Base-by-base conservation (phyloP, 2,888 invertebrate genomes). In the Tetanocera ferruginea region DNA sequence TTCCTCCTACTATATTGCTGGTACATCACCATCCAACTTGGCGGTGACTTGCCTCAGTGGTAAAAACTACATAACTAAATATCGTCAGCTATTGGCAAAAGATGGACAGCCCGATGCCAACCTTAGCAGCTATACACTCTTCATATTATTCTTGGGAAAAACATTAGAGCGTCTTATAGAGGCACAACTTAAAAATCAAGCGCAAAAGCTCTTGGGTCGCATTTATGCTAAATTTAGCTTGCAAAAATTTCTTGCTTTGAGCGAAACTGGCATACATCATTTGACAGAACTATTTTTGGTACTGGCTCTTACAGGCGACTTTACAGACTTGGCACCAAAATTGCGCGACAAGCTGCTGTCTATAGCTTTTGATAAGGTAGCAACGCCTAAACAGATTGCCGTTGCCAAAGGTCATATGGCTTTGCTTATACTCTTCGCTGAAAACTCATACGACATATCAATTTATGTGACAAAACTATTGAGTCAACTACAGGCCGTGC, bases 211-310 rank as follows among this genome's bases (percentile, higher is more conserved):
- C 14, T 88, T 92, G 80, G 92, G 93, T 0, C 89, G 93, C 75
- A 91, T 93, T 78, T 92, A 91, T 80, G 91, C 92, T 0, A 93
- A 93, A 84, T 92, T 93, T 78, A 91, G 92, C 17, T 87, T 90
- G n/a, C 90, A 90, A 70, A 93, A 92, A 86, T 88, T 93, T 72
- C 84, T 90, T 76, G 90, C 91, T 8, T 89, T 92, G 14, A 91
- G 91, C 31, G 92, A 92, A 83, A 88, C 88, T 34, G 93, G 93
- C 1, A 88, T 93, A 49, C 91, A 91, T 82, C 91, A 93, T 87
- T 90, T 93, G 62, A 88, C 91, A 17, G 89, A 89, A 79, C 82
- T 90, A 23, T 89, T 90, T 77, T 81, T 90, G 0, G 85, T 87
- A 9, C 79, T 90, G 71, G 84, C 87, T 5, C 79, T 89, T 0